Conservation (phyloP, 2,113 vertebrate genomes). For the Phoenicopterus ruber region DNA sequence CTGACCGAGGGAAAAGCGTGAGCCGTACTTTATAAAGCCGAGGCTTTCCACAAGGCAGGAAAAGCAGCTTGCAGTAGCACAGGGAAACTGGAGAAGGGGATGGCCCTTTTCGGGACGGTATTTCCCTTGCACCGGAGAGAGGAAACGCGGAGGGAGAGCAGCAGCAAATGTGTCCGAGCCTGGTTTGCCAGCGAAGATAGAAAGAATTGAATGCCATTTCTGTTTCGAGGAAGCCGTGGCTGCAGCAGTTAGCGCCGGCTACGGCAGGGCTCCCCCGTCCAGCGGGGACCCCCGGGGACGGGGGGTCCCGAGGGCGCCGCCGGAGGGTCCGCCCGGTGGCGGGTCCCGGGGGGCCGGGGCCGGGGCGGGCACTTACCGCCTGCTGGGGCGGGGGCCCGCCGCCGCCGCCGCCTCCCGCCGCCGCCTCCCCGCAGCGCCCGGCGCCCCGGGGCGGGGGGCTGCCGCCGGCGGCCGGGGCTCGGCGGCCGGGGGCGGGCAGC, state of each 20-base stretch:
- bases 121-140: not conserved
- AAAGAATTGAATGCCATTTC: fast-evolving
- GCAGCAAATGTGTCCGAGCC: fast-evolving
- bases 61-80: not conserved
- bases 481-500: not conserved
- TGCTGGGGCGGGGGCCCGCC: not conserved
- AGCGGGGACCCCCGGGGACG: not conserved
- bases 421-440: constrained; percentile 56
- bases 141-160: not conserved
- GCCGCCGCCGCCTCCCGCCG: not conserved
- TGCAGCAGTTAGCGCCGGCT: not conserved
- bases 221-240: not conserved
- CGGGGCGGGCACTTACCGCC: not conserved
- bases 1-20: not conserved
- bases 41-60: not conserved
- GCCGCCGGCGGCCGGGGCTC: not conserved
- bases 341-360: not conserved
- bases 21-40: not conserved
- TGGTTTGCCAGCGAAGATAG: not conserved
- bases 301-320: no score
- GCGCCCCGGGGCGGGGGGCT: not conserved
- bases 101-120: not conserved
- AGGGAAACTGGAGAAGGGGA: not conserved
- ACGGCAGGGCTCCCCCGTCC: fast-evolving
- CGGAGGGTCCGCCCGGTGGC: not conserved